Conservation (phyloP, 2,113 vertebrate species). For the Pantherophis guttatus region DNA sequence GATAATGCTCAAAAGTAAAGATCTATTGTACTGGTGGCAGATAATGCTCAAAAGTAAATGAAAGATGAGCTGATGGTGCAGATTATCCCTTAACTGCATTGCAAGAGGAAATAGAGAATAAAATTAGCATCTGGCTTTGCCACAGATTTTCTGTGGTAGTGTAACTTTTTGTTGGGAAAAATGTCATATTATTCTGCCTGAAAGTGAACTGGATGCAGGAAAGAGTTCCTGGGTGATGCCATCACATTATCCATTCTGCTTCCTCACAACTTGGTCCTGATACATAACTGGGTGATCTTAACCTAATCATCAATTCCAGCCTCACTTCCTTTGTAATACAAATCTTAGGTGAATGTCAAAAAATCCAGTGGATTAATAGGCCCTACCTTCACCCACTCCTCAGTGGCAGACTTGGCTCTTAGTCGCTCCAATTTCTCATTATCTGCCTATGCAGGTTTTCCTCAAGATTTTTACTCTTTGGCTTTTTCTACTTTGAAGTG, state of each 20-base stretch:
- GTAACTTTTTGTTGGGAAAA: background rate
- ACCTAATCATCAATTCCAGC: background rate
- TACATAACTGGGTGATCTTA: background rate
- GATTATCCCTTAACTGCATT: background rate
- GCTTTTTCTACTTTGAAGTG: conserved; percentile 31
- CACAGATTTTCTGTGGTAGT: background rate
- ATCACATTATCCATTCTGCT: background rate
- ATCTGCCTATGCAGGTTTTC: background rate
- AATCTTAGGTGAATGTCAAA: background rate
- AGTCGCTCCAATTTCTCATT: background rate
- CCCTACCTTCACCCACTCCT: rapidly evolving
- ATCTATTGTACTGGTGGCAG: background rate
- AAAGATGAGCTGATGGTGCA: background rate
- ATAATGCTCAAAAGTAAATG: background rate
- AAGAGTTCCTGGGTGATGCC: background rate
- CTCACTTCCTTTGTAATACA: background rate
- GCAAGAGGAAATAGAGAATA: background rate
- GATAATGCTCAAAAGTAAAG: background rate
- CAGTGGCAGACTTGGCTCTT: background rate
- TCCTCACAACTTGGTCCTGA: background rate
- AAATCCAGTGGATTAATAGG: background rate
- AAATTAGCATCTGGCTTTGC: background rate
- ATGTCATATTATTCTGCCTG: background rate
- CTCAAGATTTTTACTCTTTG: conserved; percentile 12
- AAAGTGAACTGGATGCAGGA: background rate